These are phyloP conservation scores for Mactra quadrangularis DNA, from an alignment of 1,140 invertebrate species.

Conservation along the genomic window DNA sequence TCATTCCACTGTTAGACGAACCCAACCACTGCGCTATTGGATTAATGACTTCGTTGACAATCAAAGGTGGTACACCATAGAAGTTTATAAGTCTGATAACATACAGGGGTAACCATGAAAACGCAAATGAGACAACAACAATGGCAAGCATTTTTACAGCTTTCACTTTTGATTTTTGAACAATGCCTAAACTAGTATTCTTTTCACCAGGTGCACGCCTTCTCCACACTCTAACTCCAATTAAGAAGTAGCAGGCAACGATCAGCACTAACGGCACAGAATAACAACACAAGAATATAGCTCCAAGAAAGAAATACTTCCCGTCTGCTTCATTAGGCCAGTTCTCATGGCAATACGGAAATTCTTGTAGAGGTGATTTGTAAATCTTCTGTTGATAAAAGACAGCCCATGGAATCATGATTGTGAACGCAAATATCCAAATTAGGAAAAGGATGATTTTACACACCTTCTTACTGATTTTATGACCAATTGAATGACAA, in stretches of 20 bases:
- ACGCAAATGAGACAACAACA: constrained; percentile 96
- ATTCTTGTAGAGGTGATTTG: constrained; percentile 8
- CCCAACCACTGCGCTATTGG: constrained; percentile 98
- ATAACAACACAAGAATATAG: constrained; percentile 95
- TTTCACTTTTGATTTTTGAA: constrained; percentile 82
- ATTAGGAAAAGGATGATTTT: constrained; percentile 94
- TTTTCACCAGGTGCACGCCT: constrained; percentile 90
- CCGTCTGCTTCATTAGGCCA: constrained; percentile 86
- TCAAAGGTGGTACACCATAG: constrained; percentile 82
- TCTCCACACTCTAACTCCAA: constrained; percentile 96
- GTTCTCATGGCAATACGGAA: constrained; percentile 67
- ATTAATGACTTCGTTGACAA: constrained; percentile 90
- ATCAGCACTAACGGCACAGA: constrained; percentile 95
- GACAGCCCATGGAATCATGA: constrained; percentile 94
- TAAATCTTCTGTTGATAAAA: constrained; percentile 88
- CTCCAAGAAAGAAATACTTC: constrained; percentile 93
- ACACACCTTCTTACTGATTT: constrained; percentile 93
- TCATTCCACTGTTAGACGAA: constrained; percentile 98
- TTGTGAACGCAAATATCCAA: constrained; percentile 93
- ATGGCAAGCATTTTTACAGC: constrained; percentile 98
- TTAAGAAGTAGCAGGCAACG: constrained; percentile 95
- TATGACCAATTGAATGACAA: constrained; percentile 96
- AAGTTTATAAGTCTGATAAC: constrained; percentile 77
- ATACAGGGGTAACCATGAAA: constrained; percentile 98
- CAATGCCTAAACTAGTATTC: constrained; percentile 70